Conservation (phyloP, 2,113 vertebrate genomes). For the Spermophilus dauricus region DNA sequence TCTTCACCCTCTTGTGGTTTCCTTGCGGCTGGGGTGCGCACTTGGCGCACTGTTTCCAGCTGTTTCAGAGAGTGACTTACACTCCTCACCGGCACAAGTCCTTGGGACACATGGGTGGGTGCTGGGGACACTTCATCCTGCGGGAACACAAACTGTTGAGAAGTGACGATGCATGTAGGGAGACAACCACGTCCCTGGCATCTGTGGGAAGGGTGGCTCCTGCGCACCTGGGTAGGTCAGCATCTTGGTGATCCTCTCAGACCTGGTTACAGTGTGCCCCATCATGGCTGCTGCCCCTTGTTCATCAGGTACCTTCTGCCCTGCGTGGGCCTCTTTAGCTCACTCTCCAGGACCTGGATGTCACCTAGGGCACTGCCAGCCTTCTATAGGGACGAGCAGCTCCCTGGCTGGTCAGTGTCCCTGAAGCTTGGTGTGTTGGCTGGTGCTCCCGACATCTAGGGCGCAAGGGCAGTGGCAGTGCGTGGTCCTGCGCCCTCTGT, state of each 20-base stretch:
- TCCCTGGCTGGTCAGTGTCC: not conserved
- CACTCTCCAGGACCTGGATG: too few species aligned
- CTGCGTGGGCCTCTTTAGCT: not conserved
- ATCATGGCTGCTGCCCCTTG: not conserved
- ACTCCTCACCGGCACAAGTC: rapidly evolving
- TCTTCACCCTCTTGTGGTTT: rapidly evolving
- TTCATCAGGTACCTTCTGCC: not conserved
- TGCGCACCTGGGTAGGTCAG: rapidly evolving
- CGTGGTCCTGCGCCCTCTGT: not conserved
- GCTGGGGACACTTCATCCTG: not conserved
- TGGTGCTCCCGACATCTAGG: too few species aligned
- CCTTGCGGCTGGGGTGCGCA: rapidly evolving
- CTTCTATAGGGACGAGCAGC: rapidly evolving
- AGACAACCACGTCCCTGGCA: too few species aligned
- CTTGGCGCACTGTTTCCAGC: rapidly evolving
- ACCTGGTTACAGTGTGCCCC: rapidly evolving
- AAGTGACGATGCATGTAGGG: rapidly evolving
- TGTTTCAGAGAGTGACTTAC: not conserved
- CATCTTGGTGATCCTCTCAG: not conserved
- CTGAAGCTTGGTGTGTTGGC: too few species aligned
- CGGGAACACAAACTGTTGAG: not conserved
- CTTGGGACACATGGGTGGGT: too few species aligned
- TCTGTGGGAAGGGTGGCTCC: rapidly evolving
- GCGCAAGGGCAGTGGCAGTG: too few species aligned
- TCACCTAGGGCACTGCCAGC: not conserved